Evolutionary conservation across 2,797 vertebrate species (phyloP).

Genomic region (Cyprinella venusta): DNA sequence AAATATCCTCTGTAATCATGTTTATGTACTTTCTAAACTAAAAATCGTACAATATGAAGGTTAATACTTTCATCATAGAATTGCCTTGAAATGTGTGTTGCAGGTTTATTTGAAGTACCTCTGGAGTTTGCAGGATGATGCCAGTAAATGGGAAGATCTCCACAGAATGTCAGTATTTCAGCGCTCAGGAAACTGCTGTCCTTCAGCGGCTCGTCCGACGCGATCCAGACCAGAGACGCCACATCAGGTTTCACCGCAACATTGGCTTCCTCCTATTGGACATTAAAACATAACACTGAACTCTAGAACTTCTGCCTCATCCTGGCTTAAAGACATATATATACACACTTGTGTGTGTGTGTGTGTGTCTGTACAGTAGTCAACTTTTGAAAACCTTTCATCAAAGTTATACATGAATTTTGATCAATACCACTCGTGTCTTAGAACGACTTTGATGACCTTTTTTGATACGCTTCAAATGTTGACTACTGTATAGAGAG

Average conservation of each 20-base stretch:
- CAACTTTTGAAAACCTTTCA: too few species aligned
- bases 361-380: too few species aligned
- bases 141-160: conserved; percentile 90
- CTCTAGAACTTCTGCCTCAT: background rate
- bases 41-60: background rate
- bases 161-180: conserved; percentile 87
- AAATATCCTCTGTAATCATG: background rate
- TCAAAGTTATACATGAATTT: too few species aligned
- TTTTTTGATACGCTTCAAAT: too few species aligned
- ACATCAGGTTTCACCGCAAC: conserved; percentile 90
- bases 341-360: too few species aligned
- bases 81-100: background rate
- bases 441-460: too few species aligned
- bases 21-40: background rate
- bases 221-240: conserved; percentile 87
- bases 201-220: conserved; percentile 85
- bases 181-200: conserved; percentile 87
- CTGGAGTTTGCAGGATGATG: conserved; percentile 84
- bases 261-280: conserved; percentile 69
- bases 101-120: conserved; percentile 74
- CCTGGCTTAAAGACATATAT: background rate
- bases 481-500: too few species aligned
- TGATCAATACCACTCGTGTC: too few species aligned
- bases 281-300: background rate
- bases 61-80: too few species aligned